Evolutionary conservation across 2,113 vertebrate species (phyloP).

Genomic region (Xenus cinereus): DNA sequence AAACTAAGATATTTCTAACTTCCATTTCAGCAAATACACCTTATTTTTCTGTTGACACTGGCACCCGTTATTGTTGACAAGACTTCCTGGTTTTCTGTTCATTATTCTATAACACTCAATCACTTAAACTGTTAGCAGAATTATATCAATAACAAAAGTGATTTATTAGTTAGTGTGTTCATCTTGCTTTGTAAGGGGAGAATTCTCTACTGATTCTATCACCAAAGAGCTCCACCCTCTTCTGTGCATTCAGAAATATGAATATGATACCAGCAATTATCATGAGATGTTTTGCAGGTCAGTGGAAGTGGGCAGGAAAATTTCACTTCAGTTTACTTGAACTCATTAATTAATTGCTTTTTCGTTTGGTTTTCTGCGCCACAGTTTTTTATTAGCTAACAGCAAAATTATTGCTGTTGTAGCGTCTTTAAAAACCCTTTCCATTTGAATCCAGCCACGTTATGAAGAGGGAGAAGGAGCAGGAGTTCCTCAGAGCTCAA

Average conservation of each 20-base stretch:
- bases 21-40: neutral
- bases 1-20: neutral
- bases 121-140: neutral
- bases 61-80: neutral
- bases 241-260: neutral
- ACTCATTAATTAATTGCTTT: neutral
- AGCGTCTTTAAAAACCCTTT: neutral
- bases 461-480: neutral
- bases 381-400: neutral
- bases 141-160: neutral
- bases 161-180: neutral
- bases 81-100: neutral
- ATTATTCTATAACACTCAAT: neutral
- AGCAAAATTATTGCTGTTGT: neutral
- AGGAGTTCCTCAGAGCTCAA: neutral
- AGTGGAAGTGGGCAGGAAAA: neutral
- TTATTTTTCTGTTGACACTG: neutral
- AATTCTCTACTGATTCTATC: neutral
- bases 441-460: neutral
- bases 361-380: neutral
- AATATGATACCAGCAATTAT: neutral
- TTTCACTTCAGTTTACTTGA: neutral
- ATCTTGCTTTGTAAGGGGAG: neutral
- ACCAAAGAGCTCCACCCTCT: neutral
- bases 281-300: neutral